Conservation (phyloP, 2,113 vertebrate genomes). For the Perccottus glenii region DNA sequence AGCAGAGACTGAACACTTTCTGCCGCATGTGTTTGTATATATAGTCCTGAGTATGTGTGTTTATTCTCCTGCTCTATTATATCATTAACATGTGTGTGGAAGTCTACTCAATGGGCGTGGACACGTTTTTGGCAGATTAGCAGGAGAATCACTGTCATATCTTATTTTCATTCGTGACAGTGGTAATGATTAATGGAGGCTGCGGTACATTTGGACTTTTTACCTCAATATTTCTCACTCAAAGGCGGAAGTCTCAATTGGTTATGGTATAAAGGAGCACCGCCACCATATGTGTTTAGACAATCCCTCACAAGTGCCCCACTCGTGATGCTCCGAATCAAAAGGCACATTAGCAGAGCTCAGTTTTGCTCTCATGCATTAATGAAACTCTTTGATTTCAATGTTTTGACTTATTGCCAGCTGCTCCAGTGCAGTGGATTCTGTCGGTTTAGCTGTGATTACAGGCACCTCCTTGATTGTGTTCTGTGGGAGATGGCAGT, state of each 20-base stretch:
- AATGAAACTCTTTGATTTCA: slow-evolving; percentile 75
- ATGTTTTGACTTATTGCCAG: slow-evolving; percentile 71
- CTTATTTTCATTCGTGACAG: slow-evolving; percentile 78
- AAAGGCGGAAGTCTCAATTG: slow-evolving; percentile 79
- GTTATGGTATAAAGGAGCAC: slow-evolving; percentile 73
- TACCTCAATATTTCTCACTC: slow-evolving; percentile 75
- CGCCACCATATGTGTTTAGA: slow-evolving; percentile 74
- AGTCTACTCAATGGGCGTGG: slow-evolving; percentile 53
- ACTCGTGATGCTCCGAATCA: slow-evolving; percentile 60
- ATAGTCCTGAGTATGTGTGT: slow-evolving; percentile 50
- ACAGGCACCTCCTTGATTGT: slow-evolving; percentile 59
- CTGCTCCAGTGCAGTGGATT: slow-evolving; percentile 46
- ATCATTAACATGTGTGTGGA: slow-evolving; percentile 61
- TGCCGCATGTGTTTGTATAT: slow-evolving; percentile 51
- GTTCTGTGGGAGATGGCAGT: slow-evolving; percentile 36
- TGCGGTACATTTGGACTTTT: slow-evolving; percentile 77
- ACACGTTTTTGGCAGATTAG: slow-evolving; percentile 76
- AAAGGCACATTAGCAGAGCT: slow-evolving; percentile 64
- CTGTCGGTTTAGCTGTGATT: slow-evolving; percentile 51
- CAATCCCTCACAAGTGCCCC: slow-evolving; percentile 63
- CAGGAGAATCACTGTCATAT: slow-evolving; percentile 78
- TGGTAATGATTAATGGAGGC: slow-evolving; percentile 76
- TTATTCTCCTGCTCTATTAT: slow-evolving; percentile 62
- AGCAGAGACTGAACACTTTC: slow-evolving; percentile 51
- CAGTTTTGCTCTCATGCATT: slow-evolving; percentile 67